Evolutionary conservation across 2,888 invertebrate species (phyloP).

Genomic region (Calliphora vomitoria): DNA sequence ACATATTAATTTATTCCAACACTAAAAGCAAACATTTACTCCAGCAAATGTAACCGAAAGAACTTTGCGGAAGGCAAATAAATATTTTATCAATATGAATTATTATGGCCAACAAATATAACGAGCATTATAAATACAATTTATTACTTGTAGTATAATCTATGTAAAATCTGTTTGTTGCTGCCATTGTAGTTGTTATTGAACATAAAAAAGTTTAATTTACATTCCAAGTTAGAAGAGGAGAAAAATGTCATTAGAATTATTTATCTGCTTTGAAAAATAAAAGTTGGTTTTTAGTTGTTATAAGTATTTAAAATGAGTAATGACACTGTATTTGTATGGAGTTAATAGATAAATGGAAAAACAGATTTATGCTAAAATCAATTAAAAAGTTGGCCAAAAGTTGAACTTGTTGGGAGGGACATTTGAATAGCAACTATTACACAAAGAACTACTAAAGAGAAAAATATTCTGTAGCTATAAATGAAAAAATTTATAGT

Average conservation of each 20-base stretch:
- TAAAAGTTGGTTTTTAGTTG: slow-evolving; percentile 41
- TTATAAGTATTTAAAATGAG: slow-evolving; percentile 51
- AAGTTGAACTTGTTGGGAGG: background rate
- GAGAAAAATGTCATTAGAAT: slow-evolving; percentile 53
- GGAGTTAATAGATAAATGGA: slow-evolving; percentile 45
- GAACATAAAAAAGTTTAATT: slow-evolving; percentile 58
- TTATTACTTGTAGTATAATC: slow-evolving; percentile 60
- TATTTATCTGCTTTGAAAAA: slow-evolving; percentile 36
- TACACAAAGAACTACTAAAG: too few relatives aligned
- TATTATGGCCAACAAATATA: slow-evolving; percentile 60
- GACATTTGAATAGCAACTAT: too few relatives aligned
- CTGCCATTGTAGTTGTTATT: slow-evolving; percentile 36
- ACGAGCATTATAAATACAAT: slow-evolving; percentile 58
- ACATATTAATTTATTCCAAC: slow-evolving; percentile 71
- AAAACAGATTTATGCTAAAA: slow-evolving; percentile 45
- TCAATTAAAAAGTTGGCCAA: slow-evolving; percentile 53
- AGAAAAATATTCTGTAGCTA: background rate
- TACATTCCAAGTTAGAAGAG: slow-evolving; percentile 1
- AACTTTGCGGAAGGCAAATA: slow-evolving; percentile 59
- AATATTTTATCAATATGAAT: slow-evolving; percentile 70
- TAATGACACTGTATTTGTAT: slow-evolving; percentile 51
- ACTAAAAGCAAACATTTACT: slow-evolving; percentile 21
- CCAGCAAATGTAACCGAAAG: slow-evolving; percentile 19
- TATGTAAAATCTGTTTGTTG: slow-evolving; percentile 44
- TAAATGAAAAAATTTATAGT: background rate